Evolutionary conservation across 2,797 vertebrate genomes (phyloP).

Genomic region (Kryptolebias ocellatus): DNA sequence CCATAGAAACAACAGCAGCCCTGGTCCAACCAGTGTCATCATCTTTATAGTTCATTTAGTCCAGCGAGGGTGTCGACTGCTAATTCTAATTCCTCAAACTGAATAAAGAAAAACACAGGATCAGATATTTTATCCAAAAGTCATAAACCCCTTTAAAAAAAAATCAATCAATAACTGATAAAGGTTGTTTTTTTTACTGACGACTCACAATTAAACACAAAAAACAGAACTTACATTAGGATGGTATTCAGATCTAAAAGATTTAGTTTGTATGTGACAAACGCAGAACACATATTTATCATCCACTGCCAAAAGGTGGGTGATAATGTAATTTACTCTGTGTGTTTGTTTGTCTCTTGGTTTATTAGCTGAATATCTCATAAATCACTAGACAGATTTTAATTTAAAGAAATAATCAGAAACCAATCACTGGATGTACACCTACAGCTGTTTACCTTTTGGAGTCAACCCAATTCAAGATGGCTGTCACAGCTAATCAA

Average conservation of each 20-base stretch:
- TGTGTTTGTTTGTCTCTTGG: no score
- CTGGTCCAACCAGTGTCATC: slow-evolving; percentile 68
- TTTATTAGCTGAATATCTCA: no score
- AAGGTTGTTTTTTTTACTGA: not conserved
- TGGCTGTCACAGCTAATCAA: no score
- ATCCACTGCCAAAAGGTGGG: no score
- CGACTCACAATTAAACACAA: not conserved
- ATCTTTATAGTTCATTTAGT: slow-evolving; percentile 73
- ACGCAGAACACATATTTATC: not conserved
- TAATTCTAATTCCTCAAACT: slow-evolving; percentile 28
- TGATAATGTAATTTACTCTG: no score
- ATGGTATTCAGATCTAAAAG: not conserved
- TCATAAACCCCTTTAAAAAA: not conserved
- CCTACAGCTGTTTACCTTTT: no score
- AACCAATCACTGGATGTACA: no score
- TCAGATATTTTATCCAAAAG: not conserved
- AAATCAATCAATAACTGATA: not conserved
- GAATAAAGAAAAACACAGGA: not conserved
- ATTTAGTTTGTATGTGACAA: not conserved
- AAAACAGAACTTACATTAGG: not conserved
- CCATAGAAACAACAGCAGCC: slow-evolving; percentile 81
- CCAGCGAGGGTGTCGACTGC: slow-evolving; percentile 31
- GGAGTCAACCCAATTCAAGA: no score
- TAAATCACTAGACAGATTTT: no score
- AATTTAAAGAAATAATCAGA: no score